Conservation (phyloP, 1,140 invertebrate species). For the Microvelia longipes region DNA sequence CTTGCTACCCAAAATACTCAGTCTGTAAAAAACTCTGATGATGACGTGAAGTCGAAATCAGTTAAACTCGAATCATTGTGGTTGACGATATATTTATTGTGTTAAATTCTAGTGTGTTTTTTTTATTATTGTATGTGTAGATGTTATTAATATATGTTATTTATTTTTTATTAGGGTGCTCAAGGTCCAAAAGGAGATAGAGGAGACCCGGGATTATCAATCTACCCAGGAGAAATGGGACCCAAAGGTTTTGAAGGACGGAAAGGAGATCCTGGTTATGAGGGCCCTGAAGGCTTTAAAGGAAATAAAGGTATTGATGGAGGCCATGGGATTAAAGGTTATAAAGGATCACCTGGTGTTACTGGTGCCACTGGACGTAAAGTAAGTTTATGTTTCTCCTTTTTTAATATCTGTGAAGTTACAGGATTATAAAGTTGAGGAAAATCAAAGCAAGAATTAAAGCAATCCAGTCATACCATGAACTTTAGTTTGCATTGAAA, state of each 20-base stretch:
- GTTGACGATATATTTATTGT: too few species aligned
- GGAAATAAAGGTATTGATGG: conserved; percentile 27
- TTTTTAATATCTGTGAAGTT: too few species aligned
- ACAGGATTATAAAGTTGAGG: too few species aligned
- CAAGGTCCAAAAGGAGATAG: conserved; percentile 9
- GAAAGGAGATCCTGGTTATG: conserved; percentile 39
- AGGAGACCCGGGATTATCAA: conserved; percentile 12
- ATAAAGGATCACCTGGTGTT: background rate
- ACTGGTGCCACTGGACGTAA: background rate
- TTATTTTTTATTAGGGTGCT: conserved; percentile 4
- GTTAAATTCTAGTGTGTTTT: too few species aligned
- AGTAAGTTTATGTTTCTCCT: background rate
- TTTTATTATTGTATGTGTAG: too few species aligned
- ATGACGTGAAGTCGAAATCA: too few species aligned
- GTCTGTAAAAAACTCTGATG: too few species aligned
- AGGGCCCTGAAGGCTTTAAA: conserved; percentile 38
- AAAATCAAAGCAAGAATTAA: too few species aligned
- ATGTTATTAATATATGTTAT: background rate
- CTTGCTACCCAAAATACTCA: too few species aligned
- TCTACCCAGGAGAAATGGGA: conserved; percentile 31
- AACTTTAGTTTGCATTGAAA: too few species aligned
- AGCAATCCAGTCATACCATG: too few species aligned
- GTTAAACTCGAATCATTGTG: too few species aligned
- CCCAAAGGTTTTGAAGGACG: conserved; percentile 39
- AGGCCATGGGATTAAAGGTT: background rate